Conservation (phyloP, 2,113 vertebrate species). For the Alethe castanea region DNA sequence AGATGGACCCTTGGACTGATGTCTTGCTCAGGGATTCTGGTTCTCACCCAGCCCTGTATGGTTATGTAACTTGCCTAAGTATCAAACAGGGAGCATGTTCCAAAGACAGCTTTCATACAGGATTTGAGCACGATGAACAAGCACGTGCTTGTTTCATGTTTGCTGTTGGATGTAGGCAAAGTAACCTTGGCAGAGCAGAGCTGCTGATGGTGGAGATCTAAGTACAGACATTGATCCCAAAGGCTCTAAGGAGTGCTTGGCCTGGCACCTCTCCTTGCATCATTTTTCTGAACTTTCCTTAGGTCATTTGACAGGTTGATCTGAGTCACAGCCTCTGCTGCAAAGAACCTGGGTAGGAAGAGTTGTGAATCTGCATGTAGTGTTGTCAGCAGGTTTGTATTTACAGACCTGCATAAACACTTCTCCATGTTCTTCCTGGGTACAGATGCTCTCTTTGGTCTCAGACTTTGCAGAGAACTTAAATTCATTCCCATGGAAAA, state of each 20-base stretch:
- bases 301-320: background rate
- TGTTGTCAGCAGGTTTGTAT: background rate
- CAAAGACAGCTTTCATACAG: background rate
- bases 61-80: background rate
- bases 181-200: rapidly evolving
- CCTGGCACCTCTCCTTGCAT: background rate
- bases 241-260: background rate
- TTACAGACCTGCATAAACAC: background rate
- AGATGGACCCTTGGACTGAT: background rate
- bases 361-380: background rate
- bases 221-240: background rate
- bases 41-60: background rate
- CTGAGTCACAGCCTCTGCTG: background rate
- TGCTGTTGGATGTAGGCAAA: background rate
- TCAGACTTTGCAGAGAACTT: background rate
- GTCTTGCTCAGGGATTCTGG: background rate
- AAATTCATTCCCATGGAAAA: background rate
- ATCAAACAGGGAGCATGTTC: background rate
- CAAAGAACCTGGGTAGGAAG: background rate
- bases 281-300: background rate
- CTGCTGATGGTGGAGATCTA: background rate
- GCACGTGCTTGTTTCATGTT: background rate
- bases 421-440: background rate
- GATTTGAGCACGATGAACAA: background rate
- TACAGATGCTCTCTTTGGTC: background rate